Base-by-base conservation (phyloP, 2,888 invertebrate species). In the Osmoderma eremita region DNA sequence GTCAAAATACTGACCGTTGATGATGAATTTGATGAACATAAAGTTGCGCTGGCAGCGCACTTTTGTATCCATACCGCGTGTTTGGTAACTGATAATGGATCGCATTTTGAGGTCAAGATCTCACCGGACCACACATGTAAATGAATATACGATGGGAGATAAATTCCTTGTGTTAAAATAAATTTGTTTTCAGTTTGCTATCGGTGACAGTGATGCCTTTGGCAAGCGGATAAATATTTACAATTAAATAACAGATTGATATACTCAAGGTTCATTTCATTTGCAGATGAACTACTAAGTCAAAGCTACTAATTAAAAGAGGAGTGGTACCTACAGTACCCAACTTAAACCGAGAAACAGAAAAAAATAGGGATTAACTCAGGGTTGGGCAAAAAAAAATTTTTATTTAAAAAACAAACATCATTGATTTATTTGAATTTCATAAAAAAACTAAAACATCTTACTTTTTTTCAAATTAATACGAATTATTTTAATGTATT, bases 121-220 rank as follows among this genome's bases (percentile, higher is more conserved):
- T 58, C 42, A 8, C 22, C 10, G 36, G 45, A 36, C 45, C 45
- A 30, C 58, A 24, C 24, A 45, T 45, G 45, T 17, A 48, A 5
- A 5, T 10, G 20, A 48, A 48, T 18, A n/a, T 42, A 56, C 53
- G 38, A 17, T 17, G 38, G 17, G 12, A 38, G 38, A 53, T 53
- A 38, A 38, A 53, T 53, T 20, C 22, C 56, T 56, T 39, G 22
- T 1, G 58, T 36, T 48, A 61, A 61, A 61, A 61, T 61, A 61
- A 61, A 61, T 61, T 45, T 61, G 18, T 45, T 61, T 61, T 48
- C 45, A 15, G 24, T 45, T 36, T 45, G 42, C 58, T 61, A 61
- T 48, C 58, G 45, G 45, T 30, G 45, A 30, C 45, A 61, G 45
- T 45, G 58, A 41, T 56, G 4, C 56, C 41, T 18, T 20, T 20